phyloP scores from a whole-genome alignment of 92 coral and sea anemone genomes.

The Zoanthus solanderi region DNA sequence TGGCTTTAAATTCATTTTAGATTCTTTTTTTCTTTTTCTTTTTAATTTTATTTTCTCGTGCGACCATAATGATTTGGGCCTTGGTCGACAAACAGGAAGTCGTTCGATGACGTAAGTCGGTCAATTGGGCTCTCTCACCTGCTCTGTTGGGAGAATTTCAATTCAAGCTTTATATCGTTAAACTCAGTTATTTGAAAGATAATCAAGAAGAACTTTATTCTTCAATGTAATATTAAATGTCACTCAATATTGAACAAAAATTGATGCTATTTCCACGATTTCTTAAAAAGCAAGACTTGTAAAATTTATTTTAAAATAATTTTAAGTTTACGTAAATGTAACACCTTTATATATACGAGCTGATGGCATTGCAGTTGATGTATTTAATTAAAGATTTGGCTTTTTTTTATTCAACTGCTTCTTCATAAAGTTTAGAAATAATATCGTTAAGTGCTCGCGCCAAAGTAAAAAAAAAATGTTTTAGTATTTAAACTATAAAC shows the following conservation, averaged over 20 bases:
- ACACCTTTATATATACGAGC: too few species aligned
- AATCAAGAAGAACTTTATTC: not conserved
- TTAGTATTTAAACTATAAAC: not conserved
- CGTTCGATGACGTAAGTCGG: conserved; percentile 41
- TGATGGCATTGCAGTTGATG: too few species aligned
- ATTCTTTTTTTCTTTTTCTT: not conserved
- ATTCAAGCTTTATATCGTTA: not conserved
- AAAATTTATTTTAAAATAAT: not conserved
- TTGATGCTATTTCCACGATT: not conserved
- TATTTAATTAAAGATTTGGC: too few species aligned
- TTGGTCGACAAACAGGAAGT: conserved; percentile 44
- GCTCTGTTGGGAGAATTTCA: conserved; percentile 37
- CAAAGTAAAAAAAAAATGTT: not conserved
- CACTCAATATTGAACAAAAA: not conserved
- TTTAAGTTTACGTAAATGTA: too few species aligned
- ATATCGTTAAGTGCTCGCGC: not conserved
- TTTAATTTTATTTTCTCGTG: not conserved
- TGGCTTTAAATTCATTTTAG: not conserved
- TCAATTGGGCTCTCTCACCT: conserved; percentile 29
- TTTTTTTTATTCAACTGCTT: too few species aligned
- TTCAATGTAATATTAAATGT: not conserved
- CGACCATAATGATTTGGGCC: conserved; percentile 27
- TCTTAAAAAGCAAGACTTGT: not conserved
- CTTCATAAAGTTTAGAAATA: too few species aligned
- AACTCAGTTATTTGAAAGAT: not conserved